A percentile compares a stretch with the other conserved stretches of the same genome.
Conservation (phyloP, 2,888 invertebrate genomes). For the Malthinus seriepunctatus region DNA sequence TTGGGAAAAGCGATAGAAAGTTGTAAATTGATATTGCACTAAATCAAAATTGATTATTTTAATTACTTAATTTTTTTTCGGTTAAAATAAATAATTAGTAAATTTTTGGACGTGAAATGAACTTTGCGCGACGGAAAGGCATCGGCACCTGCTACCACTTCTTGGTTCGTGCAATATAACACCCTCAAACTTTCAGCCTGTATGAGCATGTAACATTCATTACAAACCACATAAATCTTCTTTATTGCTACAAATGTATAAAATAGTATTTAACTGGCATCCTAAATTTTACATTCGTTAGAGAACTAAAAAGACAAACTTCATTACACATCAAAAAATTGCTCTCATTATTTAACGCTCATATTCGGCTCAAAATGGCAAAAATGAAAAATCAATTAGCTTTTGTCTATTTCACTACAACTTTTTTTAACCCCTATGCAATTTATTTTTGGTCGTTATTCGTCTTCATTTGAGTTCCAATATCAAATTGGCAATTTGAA, state of each 20-base stretch:
- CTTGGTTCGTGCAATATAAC: constrained; percentile 37
- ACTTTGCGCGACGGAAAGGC: constrained; percentile 35
- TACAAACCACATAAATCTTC: constrained; percentile 39
- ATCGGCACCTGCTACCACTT: constrained; percentile 46
- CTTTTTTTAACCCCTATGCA: not conserved
- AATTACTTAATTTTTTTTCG: constrained; percentile 48
- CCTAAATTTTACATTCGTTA: constrained; percentile 18
- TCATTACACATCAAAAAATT: constrained; percentile 8
- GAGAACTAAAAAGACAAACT: constrained; percentile 20
- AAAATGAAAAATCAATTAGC: too few relatives aligned
- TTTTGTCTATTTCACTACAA: too few relatives aligned
- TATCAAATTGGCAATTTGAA: constrained; percentile 2
- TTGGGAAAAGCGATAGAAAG: constrained; percentile 22
- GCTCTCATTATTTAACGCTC: too few relatives aligned
- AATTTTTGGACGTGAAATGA: constrained; percentile 45
- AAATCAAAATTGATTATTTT: constrained; percentile 48
- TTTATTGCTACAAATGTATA: constrained; percentile 35
- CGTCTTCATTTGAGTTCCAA: constrained; percentile 1
- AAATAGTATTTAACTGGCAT: constrained; percentile 28
- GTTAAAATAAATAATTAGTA: constrained; percentile 50
- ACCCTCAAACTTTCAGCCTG: constrained; percentile 23
- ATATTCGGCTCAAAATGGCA: too few relatives aligned
- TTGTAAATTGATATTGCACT: constrained; percentile 29
- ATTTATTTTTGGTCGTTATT: constrained; percentile 1
- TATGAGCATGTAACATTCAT: constrained; percentile 36